phyloP scores from a whole-genome alignment of 2,888 invertebrate genomes.

The Kuschelorhynchus macadamiae region DNA sequence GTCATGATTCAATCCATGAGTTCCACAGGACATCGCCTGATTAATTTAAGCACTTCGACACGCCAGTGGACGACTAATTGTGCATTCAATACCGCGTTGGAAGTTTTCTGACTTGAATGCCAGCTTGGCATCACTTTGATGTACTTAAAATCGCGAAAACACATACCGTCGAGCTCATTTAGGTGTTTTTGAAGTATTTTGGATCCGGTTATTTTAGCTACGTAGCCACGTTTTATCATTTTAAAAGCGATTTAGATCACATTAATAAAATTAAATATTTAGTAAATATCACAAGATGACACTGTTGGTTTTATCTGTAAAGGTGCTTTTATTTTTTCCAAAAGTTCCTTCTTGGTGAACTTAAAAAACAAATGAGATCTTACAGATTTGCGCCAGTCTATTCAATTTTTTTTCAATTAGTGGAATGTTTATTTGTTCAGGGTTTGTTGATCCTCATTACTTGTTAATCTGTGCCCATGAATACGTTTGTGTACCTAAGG shows the following conservation, averaged over 20 bases:
- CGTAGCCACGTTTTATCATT: too few species aligned
- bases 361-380: too few species aligned
- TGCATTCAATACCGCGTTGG: slow-evolving; percentile 52
- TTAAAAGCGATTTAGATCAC: too few species aligned
- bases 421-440: too few species aligned
- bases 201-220: not conserved
- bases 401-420: too few species aligned
- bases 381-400: too few species aligned
- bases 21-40: slow-evolving; percentile 58
- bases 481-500: too few species aligned
- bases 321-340: not conserved
- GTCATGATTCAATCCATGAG: slow-evolving; percentile 56
- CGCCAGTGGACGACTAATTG: slow-evolving; percentile 63
- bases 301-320: too few species aligned
- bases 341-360: too few species aligned
- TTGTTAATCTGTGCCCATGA: not conserved
- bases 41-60: slow-evolving; percentile 64
- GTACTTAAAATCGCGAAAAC: slow-evolving; percentile 21
- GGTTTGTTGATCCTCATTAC: too few species aligned
- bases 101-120: slow-evolving; percentile 30
- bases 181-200: not conserved
- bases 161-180: slow-evolving; percentile 31
- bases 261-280: too few species aligned
- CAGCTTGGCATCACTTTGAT: slow-evolving; percentile 40
- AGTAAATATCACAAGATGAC: too few species aligned